These are phyloP conservation scores for Coleophora flavipennella DNA, from an alignment of 2,888 invertebrate species.

Conservation along the genomic window DNA sequence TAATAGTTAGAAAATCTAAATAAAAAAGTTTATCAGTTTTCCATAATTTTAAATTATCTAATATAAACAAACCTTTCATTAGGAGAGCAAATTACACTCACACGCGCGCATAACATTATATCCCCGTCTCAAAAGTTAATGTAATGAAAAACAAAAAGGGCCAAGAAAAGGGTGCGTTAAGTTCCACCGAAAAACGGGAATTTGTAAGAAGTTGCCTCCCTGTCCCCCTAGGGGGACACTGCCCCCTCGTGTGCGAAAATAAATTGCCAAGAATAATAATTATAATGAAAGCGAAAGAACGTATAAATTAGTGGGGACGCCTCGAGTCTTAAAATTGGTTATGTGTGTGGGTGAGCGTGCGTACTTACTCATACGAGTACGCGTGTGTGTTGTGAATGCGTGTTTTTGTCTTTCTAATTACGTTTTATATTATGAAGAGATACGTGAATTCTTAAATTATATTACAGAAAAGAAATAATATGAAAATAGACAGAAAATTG, in stretches of 20 bases:
- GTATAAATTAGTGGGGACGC: constrained; percentile 73
- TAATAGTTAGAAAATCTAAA: too few relatives aligned
- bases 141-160: constrained; percentile 74
- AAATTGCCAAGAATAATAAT: constrained; percentile 74
- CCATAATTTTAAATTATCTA: too few relatives aligned
- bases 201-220: constrained; percentile 66
- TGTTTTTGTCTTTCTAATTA: too few relatives aligned
- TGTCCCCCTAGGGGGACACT: constrained; percentile 19
- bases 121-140: constrained; percentile 69
- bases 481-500: too few relatives aligned
- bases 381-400: constrained; percentile 22
- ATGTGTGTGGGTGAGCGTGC: constrained; percentile 17
- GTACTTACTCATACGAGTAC: too few relatives aligned
- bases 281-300: constrained; percentile 74
- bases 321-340: constrained; percentile 46
- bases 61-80: constrained; percentile 33
- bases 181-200: constrained; percentile 72
- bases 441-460: background rate
- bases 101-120: constrained; percentile 64
- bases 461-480: too few relatives aligned
- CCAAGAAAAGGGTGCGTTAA: constrained; percentile 73
- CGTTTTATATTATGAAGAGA: too few relatives aligned
- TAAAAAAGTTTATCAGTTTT: too few relatives aligned
- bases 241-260: constrained; percentile 72
- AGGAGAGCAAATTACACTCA: constrained; percentile 45